Base-by-base conservation (phyloP, 1,140 invertebrate species). In the Drosophila takahashii region DNA sequence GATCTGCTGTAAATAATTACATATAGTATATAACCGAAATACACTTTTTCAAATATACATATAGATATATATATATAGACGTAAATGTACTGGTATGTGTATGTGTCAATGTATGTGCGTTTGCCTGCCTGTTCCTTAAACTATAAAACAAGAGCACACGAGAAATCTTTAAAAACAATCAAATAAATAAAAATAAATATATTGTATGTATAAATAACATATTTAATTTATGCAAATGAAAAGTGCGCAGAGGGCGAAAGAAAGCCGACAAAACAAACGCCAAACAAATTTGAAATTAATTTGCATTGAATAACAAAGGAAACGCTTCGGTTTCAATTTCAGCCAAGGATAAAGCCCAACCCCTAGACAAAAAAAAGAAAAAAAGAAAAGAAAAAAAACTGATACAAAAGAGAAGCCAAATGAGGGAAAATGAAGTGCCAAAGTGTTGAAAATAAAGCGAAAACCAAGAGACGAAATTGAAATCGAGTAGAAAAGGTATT, bases 211-310 rank as follows among this genome's bases (percentile, higher is more conserved):
- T 7, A 41, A 37, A 27, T 29, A 9, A 16, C 15, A 15, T 32
- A 59, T 65, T 79, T 66, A 81, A 78, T 77, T 74, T 81, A 81
- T 78, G 78, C 74, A 78, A 85, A 81, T 80, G 69, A 71, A 61
- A 76, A 76, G 52, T 70, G 65, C 60, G 75, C 71, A 62, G 32
- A 29, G 51, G 8, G 42, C 26, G 26, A 47, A 44, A 59, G 29
- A 29, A 29, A 47, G 52, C 18, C 36, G n/a, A 52, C 13, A 32
- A 45, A 45, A 22, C 45, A 58, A 61, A 76, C 47, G 53, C 64
- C 61, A 62, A 79, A 71, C 65, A 76, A 84, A 85, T 84, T 84
- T 58, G 72, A 85, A 85, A 80, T 85, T 80, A 85, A 85, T 85
- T 85, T 80, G 58, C 64, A 61, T 74, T 77, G 58, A 79, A 80